Percentiles rank a stretch among this genome's conserved stretches.
These are phyloP conservation scores for Lydus trimaculatus DNA, from an alignment of 2,888 invertebrate species.

Conservation along the genomic window DNA sequence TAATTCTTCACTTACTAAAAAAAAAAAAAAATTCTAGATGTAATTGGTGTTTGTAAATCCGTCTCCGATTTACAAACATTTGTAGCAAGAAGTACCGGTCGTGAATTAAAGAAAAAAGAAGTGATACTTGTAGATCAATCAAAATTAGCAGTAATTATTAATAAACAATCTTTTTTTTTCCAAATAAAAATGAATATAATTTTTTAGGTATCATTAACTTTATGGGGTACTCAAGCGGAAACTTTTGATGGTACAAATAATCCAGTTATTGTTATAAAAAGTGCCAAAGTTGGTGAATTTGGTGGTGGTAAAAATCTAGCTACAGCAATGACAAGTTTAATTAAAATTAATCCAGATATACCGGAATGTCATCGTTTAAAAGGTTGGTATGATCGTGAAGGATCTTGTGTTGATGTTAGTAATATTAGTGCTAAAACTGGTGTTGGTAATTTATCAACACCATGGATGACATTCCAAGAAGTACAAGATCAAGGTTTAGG, in stretches of 20 bases:
- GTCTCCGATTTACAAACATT: slow-evolving; percentile 76
- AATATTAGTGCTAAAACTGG: slow-evolving; percentile 68
- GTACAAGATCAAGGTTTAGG: slow-evolving; percentile 76
- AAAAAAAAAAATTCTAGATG: slow-evolving; percentile 67
- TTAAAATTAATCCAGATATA: slow-evolving; percentile 89
- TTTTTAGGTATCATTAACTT: slow-evolving; percentile 76
- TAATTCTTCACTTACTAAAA: neutral
- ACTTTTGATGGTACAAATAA: slow-evolving; percentile 78
- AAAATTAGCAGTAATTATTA: slow-evolving; percentile 73
- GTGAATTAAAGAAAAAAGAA: slow-evolving; percentile 90
- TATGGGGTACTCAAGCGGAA: slow-evolving; percentile 93
- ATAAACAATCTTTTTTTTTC: slow-evolving; percentile 5
- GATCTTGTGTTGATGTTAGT: slow-evolving; percentile 67
- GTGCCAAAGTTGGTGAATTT: slow-evolving; percentile 85
- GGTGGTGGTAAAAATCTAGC: slow-evolving; percentile 80
- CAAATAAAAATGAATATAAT: slow-evolving; percentile 5
- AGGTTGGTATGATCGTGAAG: slow-evolving; percentile 91
- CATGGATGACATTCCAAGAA: slow-evolving; percentile 81
- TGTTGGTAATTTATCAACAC: slow-evolving; percentile 54
- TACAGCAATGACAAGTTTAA: slow-evolving; percentile 64
- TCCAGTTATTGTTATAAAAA: slow-evolving; percentile 88
- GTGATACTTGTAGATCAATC: slow-evolving; percentile 86
- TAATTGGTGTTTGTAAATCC: slow-evolving; percentile 86
- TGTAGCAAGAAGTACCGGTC: slow-evolving; percentile 76
- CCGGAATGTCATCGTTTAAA: slow-evolving; percentile 84